These are phyloP conservation scores for Nesidiocoris tenuis DNA, from an alignment of 2,888 invertebrate genomes.

Conservation along the genomic window DNA sequence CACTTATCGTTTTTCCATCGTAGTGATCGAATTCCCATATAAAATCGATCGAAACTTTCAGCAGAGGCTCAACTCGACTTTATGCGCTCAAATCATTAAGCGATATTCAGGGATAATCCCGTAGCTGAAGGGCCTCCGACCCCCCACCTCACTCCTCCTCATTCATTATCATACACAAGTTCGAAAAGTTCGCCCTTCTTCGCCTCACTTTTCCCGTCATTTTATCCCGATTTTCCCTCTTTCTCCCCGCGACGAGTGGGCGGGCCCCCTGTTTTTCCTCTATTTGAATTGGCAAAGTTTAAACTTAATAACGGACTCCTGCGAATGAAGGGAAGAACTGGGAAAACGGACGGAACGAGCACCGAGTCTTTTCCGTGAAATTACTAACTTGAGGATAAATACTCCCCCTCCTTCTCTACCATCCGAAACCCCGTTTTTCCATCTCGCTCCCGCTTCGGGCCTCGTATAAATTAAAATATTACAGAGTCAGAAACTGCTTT, in stretches of 20 bases:
- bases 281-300: constrained; percentile 44
- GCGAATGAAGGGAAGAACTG: constrained; percentile 13
- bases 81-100: constrained; percentile 45
- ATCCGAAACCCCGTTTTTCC: constrained; percentile 1
- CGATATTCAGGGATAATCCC: constrained; percentile 45
- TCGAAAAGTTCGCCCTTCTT: constrained; percentile 32
- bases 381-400: constrained; percentile 48
- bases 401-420: constrained; percentile 31
- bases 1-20: no score
- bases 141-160: constrained; percentile 15
- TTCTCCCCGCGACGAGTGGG: background rate
- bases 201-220: constrained; percentile 18
- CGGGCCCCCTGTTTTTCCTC: background rate
- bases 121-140: constrained; percentile 3
- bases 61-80: no score
- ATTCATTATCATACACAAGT: constrained; percentile 48
- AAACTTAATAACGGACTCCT: constrained; percentile 40
- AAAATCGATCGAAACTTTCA: constrained; percentile 17
- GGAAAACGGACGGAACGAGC: background rate
- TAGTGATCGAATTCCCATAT: no score
- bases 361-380: constrained; percentile 39
- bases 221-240: constrained; percentile 27
- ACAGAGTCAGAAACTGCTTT: constrained; percentile 34
- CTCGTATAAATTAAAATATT: constrained; percentile 43
- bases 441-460: background rate